Conservation (phyloP, 1,140 invertebrate species). For the Euura lappo region DNA sequence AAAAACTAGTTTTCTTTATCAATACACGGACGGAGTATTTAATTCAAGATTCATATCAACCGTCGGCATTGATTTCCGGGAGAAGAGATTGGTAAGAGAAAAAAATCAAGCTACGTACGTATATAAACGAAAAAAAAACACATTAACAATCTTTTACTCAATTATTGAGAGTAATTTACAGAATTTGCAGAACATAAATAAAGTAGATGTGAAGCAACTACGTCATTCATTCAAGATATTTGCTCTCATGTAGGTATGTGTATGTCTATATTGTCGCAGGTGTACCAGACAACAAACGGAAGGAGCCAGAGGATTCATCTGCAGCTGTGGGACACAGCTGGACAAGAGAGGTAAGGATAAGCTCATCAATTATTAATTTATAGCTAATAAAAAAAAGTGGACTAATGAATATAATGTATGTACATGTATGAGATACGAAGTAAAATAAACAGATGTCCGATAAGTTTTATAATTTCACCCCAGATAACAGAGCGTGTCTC, state of each 20-base stretch:
- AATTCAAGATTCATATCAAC: constrained; percentile 94
- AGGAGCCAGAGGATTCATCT: constrained; percentile 87
- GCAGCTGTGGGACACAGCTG: constrained; percentile 96
- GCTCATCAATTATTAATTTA: not conserved
- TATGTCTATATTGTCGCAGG: constrained; percentile 61
- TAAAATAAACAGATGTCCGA: too few species aligned
- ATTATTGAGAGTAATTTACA: too few species aligned
- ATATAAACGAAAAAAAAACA: too few species aligned
- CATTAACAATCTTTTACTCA: too few species aligned
- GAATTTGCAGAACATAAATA: too few species aligned
- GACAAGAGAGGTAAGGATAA: constrained; percentile 79
- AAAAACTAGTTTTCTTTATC: constrained; percentile 92
- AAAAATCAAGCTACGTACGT: too few species aligned
- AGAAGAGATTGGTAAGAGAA: constrained; percentile 88
- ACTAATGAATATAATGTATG: constrained; percentile 15
- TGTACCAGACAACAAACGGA: constrained; percentile 76
- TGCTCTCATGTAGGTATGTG: constrained; percentile 8
- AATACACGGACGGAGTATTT: constrained; percentile 94
- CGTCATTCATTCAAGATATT: constrained; percentile 5
- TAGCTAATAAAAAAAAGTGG: too few species aligned
- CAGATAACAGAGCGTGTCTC: too few species aligned
- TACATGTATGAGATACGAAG: not conserved
- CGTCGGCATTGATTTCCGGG: constrained; percentile 96
- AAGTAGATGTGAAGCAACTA: too few species aligned
- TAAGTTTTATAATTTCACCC: too few species aligned